Evolutionary conservation across 1,140 invertebrate species (phyloP).

Genomic region (Nephila pilipes): DNA sequence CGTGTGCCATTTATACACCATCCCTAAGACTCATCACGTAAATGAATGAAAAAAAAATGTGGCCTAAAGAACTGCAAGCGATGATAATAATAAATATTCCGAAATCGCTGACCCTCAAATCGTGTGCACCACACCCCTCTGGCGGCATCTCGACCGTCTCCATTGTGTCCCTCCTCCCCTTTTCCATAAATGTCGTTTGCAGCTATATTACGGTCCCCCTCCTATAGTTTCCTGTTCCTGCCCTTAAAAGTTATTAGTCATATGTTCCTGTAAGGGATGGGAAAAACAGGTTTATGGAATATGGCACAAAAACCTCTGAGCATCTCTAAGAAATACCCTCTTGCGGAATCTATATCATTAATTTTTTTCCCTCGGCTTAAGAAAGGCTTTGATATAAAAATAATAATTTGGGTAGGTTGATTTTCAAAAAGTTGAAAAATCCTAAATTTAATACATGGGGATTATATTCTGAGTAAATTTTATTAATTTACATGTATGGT

Average conservation of each 20-base stretch:
- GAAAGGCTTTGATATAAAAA: too few relatives aligned
- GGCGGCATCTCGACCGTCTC: constrained; percentile 55
- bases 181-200: not conserved
- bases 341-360: too few relatives aligned
- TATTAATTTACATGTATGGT: too few relatives aligned
- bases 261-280: not conserved
- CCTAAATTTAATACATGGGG: too few relatives aligned
- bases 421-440: too few relatives aligned
- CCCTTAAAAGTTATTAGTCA: constrained; percentile 47
- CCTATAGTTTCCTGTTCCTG: not conserved
- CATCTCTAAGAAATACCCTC: not conserved
- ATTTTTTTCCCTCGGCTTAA: too few relatives aligned
- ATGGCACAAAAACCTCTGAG: not conserved
- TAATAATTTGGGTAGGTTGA: too few relatives aligned
- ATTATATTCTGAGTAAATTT: too few relatives aligned
- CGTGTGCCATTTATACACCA: not conserved
- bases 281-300: constrained; percentile 35
- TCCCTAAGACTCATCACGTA: not conserved
- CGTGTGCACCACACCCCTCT: constrained; percentile 35
- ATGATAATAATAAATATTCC: constrained; percentile 66
- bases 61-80: not conserved
- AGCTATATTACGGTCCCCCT: not conserved
- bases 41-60: not conserved
- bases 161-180: constrained; percentile 9
- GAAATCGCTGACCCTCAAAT: constrained; percentile 22